Base-by-base conservation (phyloP, 2,888 invertebrate species). In the Lutraria lutraria region DNA sequence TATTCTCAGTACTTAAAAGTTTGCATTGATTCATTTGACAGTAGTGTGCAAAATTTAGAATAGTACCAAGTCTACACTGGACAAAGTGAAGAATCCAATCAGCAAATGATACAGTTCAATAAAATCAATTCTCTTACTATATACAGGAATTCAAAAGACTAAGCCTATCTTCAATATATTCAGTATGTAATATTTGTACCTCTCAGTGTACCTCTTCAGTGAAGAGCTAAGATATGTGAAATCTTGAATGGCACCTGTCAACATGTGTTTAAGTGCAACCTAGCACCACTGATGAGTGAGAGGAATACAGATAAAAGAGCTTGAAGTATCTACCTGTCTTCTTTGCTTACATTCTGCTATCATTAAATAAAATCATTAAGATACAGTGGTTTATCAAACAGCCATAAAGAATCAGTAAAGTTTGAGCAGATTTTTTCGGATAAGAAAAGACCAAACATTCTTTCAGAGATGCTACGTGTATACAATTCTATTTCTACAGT, bases 261-360 rank as follows among this genome's bases (percentile, higher is more conserved):
- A 68, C 63, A 68, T 68, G 25, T 68, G 63, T 21, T 21, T 68
- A 68, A n/a, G 25, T 68, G 25, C 63, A 68, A 25, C 63, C n/a
- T 53, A n/a, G 63, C 10, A 10, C 63, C 15, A 63, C n/a, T 25
- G 25, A 25, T n/a, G 63, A 68, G 63, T 68, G 25, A 68, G 63
- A 10, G 8, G 43, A 2, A 43, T 43, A 43, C 8, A 43, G 43
- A 43, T 43, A 43, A 43, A 43, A 43, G 43, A 43, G 8, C 43
- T 68, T 68, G 25, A 68, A 68, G 63, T 68, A 68, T 68, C 63
- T 68, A 68, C 63, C 63, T 68, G 63, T 68, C 63, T 68, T 25
- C 63, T 25, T 43, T 25, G 25, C 63, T 25, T n/a, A 68, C 63
- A 68, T 68, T 8, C 25, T n/a, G 63, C 63, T 10, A 68, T 68